phyloP scores from a whole-genome alignment of 2,888 invertebrate species.

The Gymnosoma rotundatum region DNA sequence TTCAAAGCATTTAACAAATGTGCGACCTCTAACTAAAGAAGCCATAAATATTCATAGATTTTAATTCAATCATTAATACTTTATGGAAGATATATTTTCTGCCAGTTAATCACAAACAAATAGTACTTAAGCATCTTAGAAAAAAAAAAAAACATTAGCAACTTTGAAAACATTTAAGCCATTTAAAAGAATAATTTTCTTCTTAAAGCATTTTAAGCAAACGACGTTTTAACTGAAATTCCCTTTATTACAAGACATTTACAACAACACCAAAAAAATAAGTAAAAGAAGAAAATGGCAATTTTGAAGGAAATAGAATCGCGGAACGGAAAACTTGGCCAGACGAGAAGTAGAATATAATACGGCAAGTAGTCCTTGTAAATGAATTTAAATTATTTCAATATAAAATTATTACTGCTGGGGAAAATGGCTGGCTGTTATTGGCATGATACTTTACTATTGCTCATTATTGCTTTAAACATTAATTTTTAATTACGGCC shows the following conservation, averaged over 20 bases:
- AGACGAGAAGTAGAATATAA: background rate
- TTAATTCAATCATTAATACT: no score
- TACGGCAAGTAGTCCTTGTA: background rate
- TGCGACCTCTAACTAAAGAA: no score
- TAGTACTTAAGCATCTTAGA: background rate
- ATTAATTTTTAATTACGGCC: slow-evolving; percentile 22
- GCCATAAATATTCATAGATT: no score
- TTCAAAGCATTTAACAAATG: no score
- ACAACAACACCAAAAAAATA: background rate
- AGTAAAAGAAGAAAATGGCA: background rate
- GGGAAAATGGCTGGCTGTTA: background rate
- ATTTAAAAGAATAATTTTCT: background rate
- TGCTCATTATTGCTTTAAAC: slow-evolving; percentile 14
- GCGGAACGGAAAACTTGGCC: background rate
- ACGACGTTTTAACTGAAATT: background rate
- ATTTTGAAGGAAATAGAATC: background rate
- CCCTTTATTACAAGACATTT: slow-evolving; percentile 40
- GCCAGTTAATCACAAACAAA: no score
- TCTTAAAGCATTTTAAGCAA: background rate
- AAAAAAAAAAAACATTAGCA: background rate
- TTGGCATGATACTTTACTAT: background rate
- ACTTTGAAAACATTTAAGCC: background rate
- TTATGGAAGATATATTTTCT: no score
- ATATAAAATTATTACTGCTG: background rate
- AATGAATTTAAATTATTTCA: slow-evolving; percentile 33